Percentiles rank a stretch among this genome's conserved stretches.
phyloP scores from a whole-genome alignment of 2,888 invertebrate species.

The Tenthredo scrophulariae region DNA sequence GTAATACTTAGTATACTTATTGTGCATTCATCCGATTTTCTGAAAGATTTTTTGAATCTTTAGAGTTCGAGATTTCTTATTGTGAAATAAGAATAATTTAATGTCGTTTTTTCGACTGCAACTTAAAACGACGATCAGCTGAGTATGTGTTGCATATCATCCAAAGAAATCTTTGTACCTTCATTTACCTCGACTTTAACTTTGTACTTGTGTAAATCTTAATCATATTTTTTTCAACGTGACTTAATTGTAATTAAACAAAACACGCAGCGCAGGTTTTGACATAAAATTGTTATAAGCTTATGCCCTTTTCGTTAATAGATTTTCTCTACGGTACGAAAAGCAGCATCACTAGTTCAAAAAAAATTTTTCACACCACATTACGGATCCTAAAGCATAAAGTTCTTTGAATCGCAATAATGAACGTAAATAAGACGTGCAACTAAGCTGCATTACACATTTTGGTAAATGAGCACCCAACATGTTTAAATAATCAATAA shows the following conservation, averaged over 20 bases:
- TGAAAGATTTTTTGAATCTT: not conserved
- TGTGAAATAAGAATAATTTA: conserved; percentile 4
- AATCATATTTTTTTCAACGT: not conserved
- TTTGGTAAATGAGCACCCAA: not conserved
- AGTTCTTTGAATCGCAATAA: not conserved
- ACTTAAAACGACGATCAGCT: not conserved
- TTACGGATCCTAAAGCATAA: not conserved
- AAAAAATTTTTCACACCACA: not conserved
- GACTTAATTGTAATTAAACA: not conserved
- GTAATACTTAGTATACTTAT: conserved; percentile 14
- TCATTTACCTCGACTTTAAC: not conserved
- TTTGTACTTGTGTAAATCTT: conserved; percentile 29
- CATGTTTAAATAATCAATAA: not conserved
- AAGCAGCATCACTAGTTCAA: not conserved
- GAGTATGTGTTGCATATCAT: not conserved
- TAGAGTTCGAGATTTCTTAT: not conserved
- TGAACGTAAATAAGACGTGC: not conserved
- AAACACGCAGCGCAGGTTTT: not conserved
- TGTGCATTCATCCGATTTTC: not conserved
- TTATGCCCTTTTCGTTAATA: not conserved
- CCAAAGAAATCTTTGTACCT: conserved; percentile 14
- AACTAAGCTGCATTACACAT: not conserved
- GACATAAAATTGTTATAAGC: not conserved
- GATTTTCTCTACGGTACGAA: not conserved
- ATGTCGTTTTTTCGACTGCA: not conserved